A percentile compares a stretch with the other conserved stretches of the same genome.
Evolutionary conservation across 2,113 vertebrate genomes (phyloP).

Genomic region (Anguilla rostrata): DNA sequence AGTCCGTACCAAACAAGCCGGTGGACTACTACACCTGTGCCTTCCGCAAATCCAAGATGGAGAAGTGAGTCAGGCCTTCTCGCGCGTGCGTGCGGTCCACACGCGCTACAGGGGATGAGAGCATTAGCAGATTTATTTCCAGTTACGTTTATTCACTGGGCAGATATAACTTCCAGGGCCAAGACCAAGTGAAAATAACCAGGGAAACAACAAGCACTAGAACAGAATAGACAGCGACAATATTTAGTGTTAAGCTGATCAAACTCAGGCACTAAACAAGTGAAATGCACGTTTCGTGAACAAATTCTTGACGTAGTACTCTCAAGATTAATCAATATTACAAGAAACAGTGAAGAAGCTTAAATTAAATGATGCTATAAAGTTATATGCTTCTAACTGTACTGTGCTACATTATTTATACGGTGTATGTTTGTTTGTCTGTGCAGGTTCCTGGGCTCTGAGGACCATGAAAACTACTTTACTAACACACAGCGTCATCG

Average conservation of each 20-base stretch:
- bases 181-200: too few species aligned
- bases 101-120: too few species aligned
- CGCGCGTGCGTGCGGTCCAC: not conserved
- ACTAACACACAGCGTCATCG: conserved; percentile 71
- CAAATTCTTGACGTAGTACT: not conserved
- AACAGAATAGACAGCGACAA: not conserved
- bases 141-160: not conserved
- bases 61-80: conserved; percentile 47
- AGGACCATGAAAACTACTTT: conserved; percentile 65
- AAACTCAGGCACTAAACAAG: not conserved
- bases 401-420: not conserved
- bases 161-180: too few species aligned
- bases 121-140: too few species aligned
- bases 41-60: conserved; percentile 70
- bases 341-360: not conserved
- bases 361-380: not conserved
- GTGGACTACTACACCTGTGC: conserved; percentile 70
- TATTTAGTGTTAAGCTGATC: not conserved
- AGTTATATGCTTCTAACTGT: not conserved
- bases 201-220: not conserved
- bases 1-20: conserved; percentile 67
- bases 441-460: conserved; percentile 70
- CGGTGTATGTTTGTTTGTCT: conserved; percentile 6
- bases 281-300: not conserved
- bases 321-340: not conserved